A percentile compares a stretch with the other conserved stretches of the same genome.
Evolutionary conservation across 2,888 invertebrate species (phyloP).

Genomic region (Stenodera caucasica): DNA sequence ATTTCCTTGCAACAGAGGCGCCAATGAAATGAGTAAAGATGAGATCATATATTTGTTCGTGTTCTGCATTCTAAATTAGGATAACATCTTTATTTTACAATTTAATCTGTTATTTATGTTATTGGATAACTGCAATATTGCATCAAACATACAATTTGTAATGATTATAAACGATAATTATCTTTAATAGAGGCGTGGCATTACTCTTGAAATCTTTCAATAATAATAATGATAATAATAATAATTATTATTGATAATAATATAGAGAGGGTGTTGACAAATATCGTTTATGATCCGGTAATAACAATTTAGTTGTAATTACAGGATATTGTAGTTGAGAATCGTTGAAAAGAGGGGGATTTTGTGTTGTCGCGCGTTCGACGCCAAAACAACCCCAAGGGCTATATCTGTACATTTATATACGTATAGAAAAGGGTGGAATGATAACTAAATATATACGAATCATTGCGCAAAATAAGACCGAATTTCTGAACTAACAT

Average conservation of each 20-base stretch:
- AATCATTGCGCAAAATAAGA: conserved; percentile 16
- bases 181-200: not conserved
- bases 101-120: not conserved
- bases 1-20: conserved; percentile 35
- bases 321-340: conserved; percentile 37
- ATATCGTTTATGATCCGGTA: conserved; percentile 41
- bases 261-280: conserved; percentile 37
- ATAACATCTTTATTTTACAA: not conserved
- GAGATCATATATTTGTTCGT: conserved; percentile 32
- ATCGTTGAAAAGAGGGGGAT: conserved; percentile 14
- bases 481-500: not conserved
- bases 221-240: not conserved
- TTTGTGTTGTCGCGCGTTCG: not conserved
- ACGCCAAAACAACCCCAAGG: conserved; percentile 21
- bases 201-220: not conserved
- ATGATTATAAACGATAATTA: conserved; percentile 1
- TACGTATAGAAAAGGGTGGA: conserved; percentile 1
- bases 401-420: conserved; percentile 5
- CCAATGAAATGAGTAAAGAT: conserved; percentile 35
- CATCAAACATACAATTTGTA: conserved; percentile 2
- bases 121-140: not conserved
- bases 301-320: conserved; percentile 45
- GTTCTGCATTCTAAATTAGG: conserved; percentile 27
- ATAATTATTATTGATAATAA: not conserved
- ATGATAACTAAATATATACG: conserved; percentile 7